Percentiles rank a stretch among this genome's conserved stretches.
Evolutionary conservation across 2,888 invertebrate species (phyloP).

Genomic region (Ormia ochracea): DNA sequence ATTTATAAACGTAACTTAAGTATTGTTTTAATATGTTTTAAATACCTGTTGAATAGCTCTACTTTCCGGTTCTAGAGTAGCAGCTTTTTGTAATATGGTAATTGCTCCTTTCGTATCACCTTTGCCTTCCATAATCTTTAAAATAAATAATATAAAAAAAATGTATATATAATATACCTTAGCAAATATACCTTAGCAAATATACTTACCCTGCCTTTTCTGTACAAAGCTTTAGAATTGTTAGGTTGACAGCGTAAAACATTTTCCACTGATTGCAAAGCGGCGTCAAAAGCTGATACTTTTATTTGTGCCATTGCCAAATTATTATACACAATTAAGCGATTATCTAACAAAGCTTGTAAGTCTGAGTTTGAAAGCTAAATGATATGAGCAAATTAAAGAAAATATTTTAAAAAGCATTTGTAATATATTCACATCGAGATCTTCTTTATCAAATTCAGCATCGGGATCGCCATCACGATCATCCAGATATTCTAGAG

Average conservation of each 20-base stretch:
- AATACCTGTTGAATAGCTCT: constrained; percentile 78
- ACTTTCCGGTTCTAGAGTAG: constrained; percentile 82
- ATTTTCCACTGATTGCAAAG: constrained; percentile 87
- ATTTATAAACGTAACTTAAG: neutral
- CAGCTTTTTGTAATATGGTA: constrained; percentile 81
- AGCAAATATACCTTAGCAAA: neutral
- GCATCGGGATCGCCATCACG: constrained; percentile 82
- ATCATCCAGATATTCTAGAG: constrained; percentile 88
- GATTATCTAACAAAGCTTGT: constrained; percentile 85
- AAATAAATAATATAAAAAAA: neutral
- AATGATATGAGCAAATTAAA: neutral
- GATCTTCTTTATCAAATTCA: constrained; percentile 77
- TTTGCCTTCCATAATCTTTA: constrained; percentile 82
- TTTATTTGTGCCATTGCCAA: constrained; percentile 95
- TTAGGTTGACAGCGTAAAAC: constrained; percentile 90
- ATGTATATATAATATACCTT: neutral
- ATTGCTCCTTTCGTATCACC: constrained; percentile 85
- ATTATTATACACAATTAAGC: constrained; percentile 92
- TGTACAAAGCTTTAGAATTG: constrained; percentile 93
- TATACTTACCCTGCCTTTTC: constrained; percentile 84
- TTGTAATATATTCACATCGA: constrained; percentile 66
- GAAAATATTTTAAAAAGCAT: neutral
- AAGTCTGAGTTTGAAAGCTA: constrained; percentile 80
- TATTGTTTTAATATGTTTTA: neutral
- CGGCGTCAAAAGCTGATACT: constrained; percentile 89